Evolutionary conservation across 1,140 invertebrate genomes (phyloP), one percentile per base, ranked within the genome.

Genomic region (Acyrthosiphon pisum): DNA sequence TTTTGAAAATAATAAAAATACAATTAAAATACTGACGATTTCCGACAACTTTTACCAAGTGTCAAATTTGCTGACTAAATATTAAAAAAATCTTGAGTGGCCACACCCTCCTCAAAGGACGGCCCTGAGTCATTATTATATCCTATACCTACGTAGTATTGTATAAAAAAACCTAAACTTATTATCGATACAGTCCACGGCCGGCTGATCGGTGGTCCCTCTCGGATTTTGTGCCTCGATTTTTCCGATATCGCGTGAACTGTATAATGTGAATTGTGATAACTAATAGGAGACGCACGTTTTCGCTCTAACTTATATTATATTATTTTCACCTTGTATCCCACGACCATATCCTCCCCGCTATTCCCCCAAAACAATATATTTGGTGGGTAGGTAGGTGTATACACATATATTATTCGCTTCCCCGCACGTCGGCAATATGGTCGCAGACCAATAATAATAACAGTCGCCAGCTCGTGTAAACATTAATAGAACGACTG

Each of bases 201-300:
- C 26, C 30, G 3, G 9, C 60, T 18, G 60, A 41, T 41, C 41
- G 41, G 41, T 41, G 41, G 60, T 76, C 14, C 14, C 14, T 3
- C 30, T 76, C 30, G 60, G n/a, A 76, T 76, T 76, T 76, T n/a
- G 2, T 14, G 50, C 0, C 30, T 20, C 30, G 60, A 35, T 1
- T 76, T 76, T 76, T n/a, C 60, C n/a, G n/a, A 76, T 53, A 18
- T 76, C 9, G 60, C 6, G 60, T 6, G 30, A 18, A 20, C 30
- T 18, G 60, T 76, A n/a, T n/a, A n/a, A 76, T 76, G 41, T 18
- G 60, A 76, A 68, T 6, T 68, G n/a, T 18, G 60, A 76, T 35
- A 76, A 76, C 60, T 76, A n/a, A 76, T 76, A 76, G 60, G 60
- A n/a, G 60, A 76, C 11, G n/a, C 60, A 76, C 60, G 60, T 76